Evolutionary conservation across 2,888 invertebrate species (phyloP).

Genomic region (Chironomus riparius): DNA sequence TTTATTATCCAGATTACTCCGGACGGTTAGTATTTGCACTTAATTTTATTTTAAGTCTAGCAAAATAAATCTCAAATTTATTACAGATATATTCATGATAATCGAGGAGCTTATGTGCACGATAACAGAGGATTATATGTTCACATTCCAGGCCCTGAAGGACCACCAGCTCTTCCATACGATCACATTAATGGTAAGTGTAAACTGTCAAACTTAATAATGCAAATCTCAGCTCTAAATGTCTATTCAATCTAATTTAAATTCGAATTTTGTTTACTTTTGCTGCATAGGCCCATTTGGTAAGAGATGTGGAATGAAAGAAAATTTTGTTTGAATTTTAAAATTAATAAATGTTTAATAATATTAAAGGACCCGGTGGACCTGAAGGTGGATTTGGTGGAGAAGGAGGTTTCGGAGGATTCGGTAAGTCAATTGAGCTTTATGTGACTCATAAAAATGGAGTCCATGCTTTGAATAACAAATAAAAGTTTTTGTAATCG

Average conservation of each 20-base stretch:
- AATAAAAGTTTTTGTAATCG: too few relatives aligned
- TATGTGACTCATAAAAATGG: too few relatives aligned
- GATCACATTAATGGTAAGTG: conserved; percentile 10
- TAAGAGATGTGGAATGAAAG: background rate
- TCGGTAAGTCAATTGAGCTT: conserved; percentile 32
- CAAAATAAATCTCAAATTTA: background rate
- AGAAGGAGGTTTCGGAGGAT: conserved; percentile 43
- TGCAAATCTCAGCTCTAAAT: background rate
- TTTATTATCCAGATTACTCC: conserved; percentile 12
- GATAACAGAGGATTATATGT: conserved; percentile 40
- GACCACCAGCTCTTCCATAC: conserved; percentile 33
- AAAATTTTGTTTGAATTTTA: background rate
- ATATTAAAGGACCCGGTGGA: conserved; percentile 29
- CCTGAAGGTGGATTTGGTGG: conserved; percentile 45
- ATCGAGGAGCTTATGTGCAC: conserved; percentile 37
- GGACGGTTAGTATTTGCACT: background rate
- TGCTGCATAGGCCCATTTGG: background rate
- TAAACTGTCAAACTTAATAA: background rate
- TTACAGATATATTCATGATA: conserved; percentile 19
- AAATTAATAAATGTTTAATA: background rate
- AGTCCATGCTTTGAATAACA: too few relatives aligned
- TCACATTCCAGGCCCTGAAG: conserved; percentile 40
- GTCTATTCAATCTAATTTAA: background rate
- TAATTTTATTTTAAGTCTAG: background rate
- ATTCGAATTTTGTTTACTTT: background rate